Percentiles rank a stretch among this genome's conserved stretches.
phyloP scores from a whole-genome alignment of 2,113 vertebrate genomes.

The Megalops atlanticus region DNA sequence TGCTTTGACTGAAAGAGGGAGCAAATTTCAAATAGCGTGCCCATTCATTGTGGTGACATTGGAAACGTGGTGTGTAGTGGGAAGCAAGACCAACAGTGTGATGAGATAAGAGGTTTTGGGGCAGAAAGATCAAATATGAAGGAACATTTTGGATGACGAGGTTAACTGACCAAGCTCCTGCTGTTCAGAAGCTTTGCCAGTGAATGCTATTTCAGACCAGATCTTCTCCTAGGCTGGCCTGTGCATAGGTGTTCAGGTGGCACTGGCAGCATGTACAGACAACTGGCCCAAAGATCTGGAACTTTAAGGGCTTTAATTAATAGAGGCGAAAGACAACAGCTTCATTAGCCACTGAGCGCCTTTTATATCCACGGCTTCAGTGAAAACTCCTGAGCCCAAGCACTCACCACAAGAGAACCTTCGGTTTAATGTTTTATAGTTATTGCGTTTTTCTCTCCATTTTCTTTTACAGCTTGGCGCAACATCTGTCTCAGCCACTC shows the following conservation, averaged over 20 bases:
- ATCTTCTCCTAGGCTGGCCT: conserved; percentile 22
- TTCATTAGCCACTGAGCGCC: conserved; percentile 39
- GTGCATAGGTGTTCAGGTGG: not conserved
- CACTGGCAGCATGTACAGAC: not conserved
- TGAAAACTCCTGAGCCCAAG: conserved; percentile 26
- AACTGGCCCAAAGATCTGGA: not conserved
- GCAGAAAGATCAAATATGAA: too few species aligned
- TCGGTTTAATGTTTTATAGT: conserved; percentile 31
- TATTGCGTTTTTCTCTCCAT: conserved; percentile 1
- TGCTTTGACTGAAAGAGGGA: too few species aligned
- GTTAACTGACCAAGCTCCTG: not conserved
- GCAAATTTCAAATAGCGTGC: too few species aligned
- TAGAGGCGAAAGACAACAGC: not conserved
- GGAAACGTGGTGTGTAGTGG: too few species aligned
- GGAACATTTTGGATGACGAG: not conserved
- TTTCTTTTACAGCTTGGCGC: conserved; percentile 44
- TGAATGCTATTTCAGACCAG: not conserved
- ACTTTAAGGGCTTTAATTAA: conserved; percentile 6
- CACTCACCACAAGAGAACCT: conserved; percentile 27
- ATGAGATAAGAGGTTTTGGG: too few species aligned
- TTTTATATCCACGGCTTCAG: conserved; percentile 38
- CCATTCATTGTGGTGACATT: too few species aligned
- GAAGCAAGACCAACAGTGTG: too few species aligned
- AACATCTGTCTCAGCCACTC: conserved; percentile 40
- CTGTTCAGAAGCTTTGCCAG: not conserved